These are phyloP conservation scores for Pterocles gutturalis DNA, from an alignment of 2,113 vertebrate species.

Conservation along the genomic window DNA sequence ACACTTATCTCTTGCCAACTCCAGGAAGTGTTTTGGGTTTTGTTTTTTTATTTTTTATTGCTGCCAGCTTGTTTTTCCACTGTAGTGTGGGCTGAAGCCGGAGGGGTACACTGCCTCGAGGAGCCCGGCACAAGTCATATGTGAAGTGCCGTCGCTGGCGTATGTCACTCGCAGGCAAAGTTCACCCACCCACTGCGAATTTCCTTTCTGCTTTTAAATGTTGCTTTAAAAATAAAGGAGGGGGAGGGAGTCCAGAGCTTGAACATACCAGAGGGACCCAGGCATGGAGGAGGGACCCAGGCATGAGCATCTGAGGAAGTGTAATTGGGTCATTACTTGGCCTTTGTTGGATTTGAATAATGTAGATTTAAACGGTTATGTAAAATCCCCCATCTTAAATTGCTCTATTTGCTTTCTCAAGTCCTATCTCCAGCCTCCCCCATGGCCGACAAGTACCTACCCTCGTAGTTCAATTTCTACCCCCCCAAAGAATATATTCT, in stretches of 20 bases:
- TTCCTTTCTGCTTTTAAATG: slow-evolving; percentile 57
- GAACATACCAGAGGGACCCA: background rate
- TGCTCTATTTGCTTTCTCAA: background rate
- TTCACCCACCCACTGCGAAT: slow-evolving; percentile 64
- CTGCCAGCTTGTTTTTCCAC: slow-evolving; percentile 44
- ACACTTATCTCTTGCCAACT: background rate
- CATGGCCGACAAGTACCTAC: background rate
- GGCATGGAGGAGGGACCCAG: background rate
- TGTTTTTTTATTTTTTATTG: background rate
- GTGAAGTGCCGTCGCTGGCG: background rate
- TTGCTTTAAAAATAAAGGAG: slow-evolving; percentile 36
- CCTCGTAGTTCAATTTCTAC: background rate
- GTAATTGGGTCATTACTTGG: slow-evolving; percentile 27
- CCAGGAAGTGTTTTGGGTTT: background rate
- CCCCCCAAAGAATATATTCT: background rate
- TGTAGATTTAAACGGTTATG: slow-evolving; percentile 34
- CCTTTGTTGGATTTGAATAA: slow-evolving; percentile 53
- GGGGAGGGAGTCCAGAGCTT: background rate
- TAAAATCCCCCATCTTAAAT: slow-evolving; percentile 29
- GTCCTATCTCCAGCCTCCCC: background rate
- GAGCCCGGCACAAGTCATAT: background rate
- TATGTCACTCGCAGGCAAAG: background rate
- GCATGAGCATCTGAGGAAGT: background rate
- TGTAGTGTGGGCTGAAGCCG: background rate
- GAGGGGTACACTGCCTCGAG: background rate